Base-by-base conservation (phyloP, 2,888 invertebrate genomes). In the Antitype chi region DNA sequence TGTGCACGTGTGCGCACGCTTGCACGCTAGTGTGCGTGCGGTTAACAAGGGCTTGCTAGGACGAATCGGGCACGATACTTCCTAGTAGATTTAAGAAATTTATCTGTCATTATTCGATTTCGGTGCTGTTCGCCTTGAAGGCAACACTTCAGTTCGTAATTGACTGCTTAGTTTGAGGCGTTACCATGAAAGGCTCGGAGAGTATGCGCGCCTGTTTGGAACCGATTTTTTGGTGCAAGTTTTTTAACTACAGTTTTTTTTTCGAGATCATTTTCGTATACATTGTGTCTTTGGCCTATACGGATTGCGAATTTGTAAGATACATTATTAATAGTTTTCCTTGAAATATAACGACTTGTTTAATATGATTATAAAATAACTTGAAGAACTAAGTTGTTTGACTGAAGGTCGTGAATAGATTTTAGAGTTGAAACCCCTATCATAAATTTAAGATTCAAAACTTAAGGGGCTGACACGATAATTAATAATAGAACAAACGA, bases 11-110 rank as follows among this genome's bases (percentile, higher is more conserved):
- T 85, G 76, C 85, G 87, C 84, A 87, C 76, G 78, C 23, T 47
- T 63, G 81, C 62, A 59, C 67, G 72, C 60, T 68, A 85, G 88
- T 90, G 90, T 89, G 90, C 84, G 86, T 87, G 84, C 82, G 78
- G 79, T 80, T 79, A 86, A 83, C 87, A 90, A 94, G 95, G 95
- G 95, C 94, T 89, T 85, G 91, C 94, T 95, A 95, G 95, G 94
- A 95, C 95, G 94, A 93, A 93, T 93, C 92, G 91, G 87, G 89
- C 94, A 93, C 94, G 93, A 92, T 88, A 95, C 96, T 96, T 96
- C 96, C 96, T 96, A 89, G 90, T 94, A 90, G 78, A 82, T 92
- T 91, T 91, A 93, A 93, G 93, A 93, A 91, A 92, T 93, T 94
- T 94, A 94, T 93, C 93, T 91, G 90, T 91, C 92, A 91, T 92